Conservation (phyloP, 1,140 invertebrate species). For the Leptinotarsa lineolata region DNA sequence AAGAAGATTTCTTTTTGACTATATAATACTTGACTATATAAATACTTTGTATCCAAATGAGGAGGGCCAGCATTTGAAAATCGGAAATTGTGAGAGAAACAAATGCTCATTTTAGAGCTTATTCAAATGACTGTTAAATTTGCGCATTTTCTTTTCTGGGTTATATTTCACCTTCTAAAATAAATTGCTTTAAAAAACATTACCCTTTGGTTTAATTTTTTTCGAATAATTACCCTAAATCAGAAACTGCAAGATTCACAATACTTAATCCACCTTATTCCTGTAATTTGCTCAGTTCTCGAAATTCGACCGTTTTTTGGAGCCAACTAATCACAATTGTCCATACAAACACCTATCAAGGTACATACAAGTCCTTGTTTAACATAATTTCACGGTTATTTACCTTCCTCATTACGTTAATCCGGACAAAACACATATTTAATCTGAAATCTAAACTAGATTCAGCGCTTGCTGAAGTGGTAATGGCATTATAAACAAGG, state of each 20-base stretch:
- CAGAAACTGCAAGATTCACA: background rate
- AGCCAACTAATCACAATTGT: background rate
- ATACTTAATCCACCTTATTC: background rate
- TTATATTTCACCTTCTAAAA: too few species aligned
- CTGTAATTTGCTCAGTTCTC: background rate
- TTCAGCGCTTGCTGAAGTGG: background rate
- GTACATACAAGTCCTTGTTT: background rate
- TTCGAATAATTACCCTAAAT: too few species aligned
- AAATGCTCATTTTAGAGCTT: too few species aligned
- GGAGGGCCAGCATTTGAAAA: too few species aligned
- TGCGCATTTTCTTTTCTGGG: too few species aligned
- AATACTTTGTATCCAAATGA: too few species aligned
- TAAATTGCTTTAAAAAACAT: too few species aligned
- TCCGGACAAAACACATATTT: constrained; percentile 21
- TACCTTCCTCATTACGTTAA: constrained; percentile 16
- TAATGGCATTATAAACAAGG: constrained; percentile 17
- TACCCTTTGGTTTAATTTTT: too few species aligned
- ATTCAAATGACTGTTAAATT: too few species aligned
- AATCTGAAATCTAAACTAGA: constrained; percentile 17
- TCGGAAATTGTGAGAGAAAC: too few species aligned
- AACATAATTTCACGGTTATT: constrained; percentile 10
- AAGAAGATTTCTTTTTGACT: too few species aligned
- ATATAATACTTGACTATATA: too few species aligned
- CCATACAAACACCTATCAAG: background rate
- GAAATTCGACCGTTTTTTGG: background rate